Percentiles rank a stretch among this genome's conserved stretches.
phyloP scores from a whole-genome alignment of 2,113 vertebrate genomes.

The Zapus hudsonius region DNA sequence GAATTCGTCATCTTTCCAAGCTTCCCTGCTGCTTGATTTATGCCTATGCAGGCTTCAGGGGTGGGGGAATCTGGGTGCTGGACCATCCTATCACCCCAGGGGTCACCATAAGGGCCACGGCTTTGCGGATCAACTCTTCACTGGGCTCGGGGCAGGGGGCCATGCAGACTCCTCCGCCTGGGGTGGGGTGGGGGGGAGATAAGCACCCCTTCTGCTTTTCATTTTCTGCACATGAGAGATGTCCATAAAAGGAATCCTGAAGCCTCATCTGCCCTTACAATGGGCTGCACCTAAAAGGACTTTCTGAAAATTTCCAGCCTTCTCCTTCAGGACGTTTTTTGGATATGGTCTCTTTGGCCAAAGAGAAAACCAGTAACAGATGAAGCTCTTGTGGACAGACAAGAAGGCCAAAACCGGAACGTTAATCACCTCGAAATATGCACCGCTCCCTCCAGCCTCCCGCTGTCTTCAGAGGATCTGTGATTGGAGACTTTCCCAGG shows the following conservation, averaged over 20 bases:
- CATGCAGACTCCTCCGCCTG: background rate
- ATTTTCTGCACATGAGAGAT: background rate
- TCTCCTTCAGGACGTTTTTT: slow-evolving; percentile 1
- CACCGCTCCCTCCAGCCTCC: background rate
- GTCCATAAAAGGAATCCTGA: slow-evolving; percentile 42
- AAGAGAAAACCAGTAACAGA: slow-evolving; percentile 72
- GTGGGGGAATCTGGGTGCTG: background rate
- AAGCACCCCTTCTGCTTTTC: rapidly evolving
- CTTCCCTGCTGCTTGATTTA: slow-evolving; percentile 86
- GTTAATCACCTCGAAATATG: slow-evolving; percentile 44
- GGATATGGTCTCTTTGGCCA: slow-evolving; percentile 58
- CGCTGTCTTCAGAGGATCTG: background rate
- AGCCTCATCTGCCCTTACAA: background rate
- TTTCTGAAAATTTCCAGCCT: slow-evolving; percentile 52
- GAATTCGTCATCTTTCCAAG: slow-evolving; percentile 84
- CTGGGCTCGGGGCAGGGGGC: background rate
- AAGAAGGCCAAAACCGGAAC: slow-evolving; percentile 32
- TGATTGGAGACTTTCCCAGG: background rate
- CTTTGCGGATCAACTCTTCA: background rate
- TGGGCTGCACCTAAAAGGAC: slow-evolving; percentile 57
- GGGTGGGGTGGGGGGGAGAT: too few relatives aligned
- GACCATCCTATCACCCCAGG: background rate
- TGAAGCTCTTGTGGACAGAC: background rate
- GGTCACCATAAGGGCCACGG: background rate
- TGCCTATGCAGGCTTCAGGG: slow-evolving; percentile 66